These are phyloP conservation scores for Drosophila monieri DNA, from an alignment of 2,888 invertebrate species.

Conservation along the genomic window DNA sequence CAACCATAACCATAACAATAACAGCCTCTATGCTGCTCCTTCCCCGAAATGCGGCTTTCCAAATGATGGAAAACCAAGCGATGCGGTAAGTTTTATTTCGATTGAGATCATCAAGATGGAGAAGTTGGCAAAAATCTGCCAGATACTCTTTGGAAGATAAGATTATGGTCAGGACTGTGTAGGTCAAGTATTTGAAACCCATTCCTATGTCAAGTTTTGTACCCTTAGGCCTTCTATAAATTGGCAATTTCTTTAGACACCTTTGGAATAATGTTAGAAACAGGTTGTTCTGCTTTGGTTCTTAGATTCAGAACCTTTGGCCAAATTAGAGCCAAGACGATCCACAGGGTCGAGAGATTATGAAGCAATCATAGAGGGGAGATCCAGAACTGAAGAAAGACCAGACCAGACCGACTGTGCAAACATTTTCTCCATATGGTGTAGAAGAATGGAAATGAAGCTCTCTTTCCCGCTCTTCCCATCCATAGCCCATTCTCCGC, in stretches of 20 bases:
- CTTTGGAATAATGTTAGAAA: background rate
- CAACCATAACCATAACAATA: conserved; percentile 56
- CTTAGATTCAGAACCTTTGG: conserved; percentile 1
- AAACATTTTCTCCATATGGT: conserved; percentile 38
- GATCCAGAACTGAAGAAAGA: background rate
- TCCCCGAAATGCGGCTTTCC: conserved; percentile 52
- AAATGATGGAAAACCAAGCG: conserved; percentile 62
- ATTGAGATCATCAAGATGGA: background rate
- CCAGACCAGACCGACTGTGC: conserved; percentile 27
- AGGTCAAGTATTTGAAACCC: background rate
- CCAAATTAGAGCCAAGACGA: conserved; percentile 1
- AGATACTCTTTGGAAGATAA: background rate
- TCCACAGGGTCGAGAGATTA: background rate
- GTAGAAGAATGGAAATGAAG: conserved; percentile 32
- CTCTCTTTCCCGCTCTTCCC: conserved; percentile 19
- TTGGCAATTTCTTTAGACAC: background rate
- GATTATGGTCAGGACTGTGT: background rate
- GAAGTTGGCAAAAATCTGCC: background rate
- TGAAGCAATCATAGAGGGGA: conserved; percentile 2
- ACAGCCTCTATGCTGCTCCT: conserved; percentile 30
- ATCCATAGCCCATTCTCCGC: conserved; percentile 3
- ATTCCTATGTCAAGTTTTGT: background rate
- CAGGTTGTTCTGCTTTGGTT: background rate
- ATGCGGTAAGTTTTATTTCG: conserved; percentile 63
- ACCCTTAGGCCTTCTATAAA: background rate